These are phyloP conservation scores for Paracanthobrama guichenoti DNA, from an alignment of 2,113 vertebrate species.

Conservation along the genomic window DNA sequence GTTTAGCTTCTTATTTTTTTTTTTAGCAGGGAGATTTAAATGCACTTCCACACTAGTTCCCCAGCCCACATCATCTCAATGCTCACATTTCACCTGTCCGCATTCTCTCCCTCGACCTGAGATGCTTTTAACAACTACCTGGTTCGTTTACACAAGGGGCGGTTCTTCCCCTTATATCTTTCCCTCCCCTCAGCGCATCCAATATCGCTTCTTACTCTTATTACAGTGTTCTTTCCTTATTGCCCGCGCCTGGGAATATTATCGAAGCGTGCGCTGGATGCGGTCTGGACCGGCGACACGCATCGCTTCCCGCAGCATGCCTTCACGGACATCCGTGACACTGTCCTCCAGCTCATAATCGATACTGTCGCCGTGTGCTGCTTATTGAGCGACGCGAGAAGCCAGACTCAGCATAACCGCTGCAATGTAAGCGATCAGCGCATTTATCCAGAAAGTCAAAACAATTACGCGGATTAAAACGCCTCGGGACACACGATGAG, in stretches of 20 bases:
- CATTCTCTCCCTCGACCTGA: not conserved
- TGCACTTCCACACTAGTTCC: not conserved
- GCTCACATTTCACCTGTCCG: not conserved
- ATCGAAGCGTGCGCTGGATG: constrained; percentile 19
- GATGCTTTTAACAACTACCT: constrained; percentile 43
- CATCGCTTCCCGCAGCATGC: constrained; percentile 37
- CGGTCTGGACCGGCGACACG: not conserved
- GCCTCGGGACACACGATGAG: constrained; percentile 39
- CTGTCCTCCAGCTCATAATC: constrained; percentile 55
- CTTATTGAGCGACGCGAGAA: constrained; percentile 41
- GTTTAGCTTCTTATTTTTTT: not conserved
- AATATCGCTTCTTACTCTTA: constrained; percentile 55
- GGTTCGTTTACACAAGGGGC: constrained; percentile 66
- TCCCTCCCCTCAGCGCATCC: constrained; percentile 56
- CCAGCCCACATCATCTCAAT: not conserved
- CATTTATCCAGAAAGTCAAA: constrained; percentile 34
- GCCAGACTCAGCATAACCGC: constrained; percentile 16
- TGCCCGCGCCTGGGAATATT: constrained; percentile 41
- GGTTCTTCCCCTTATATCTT: constrained; percentile 70
- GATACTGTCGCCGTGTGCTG: constrained; percentile 44
- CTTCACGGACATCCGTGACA: constrained; percentile 58
- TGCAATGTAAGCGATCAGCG: constrained; percentile 18
- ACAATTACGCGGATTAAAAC: constrained; percentile 28
- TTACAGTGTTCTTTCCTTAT: constrained; percentile 43
- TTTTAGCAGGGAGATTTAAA: not conserved